Base-by-base conservation (phyloP, 2,888 invertebrate genomes). In the Phlogophora meticulosa region DNA sequence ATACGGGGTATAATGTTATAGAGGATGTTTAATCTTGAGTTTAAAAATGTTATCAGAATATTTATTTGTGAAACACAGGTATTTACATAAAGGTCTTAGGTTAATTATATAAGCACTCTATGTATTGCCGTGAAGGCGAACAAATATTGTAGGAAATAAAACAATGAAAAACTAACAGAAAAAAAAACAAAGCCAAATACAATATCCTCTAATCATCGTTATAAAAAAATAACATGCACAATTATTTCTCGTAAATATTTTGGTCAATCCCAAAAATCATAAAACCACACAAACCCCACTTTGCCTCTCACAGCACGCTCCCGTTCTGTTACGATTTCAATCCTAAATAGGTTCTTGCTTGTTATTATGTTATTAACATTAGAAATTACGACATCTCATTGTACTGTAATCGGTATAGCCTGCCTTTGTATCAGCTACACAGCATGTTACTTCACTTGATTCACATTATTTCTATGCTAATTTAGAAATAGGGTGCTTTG, bases 291-390 rank as follows among this genome's bases (percentile, higher is more conserved):
- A 68, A 87, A 85, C 20, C 1, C 65, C 28, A 48, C 28, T 82
- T 66, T 62, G 24, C 55, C 52, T 28, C 2, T 0, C 15, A 20
- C 46, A 32, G 42, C 49, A 22, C 79, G 86, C 85, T 86, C 88
- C 82, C 82, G 81, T 85, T 86, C 84, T 83, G 82, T 85, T 84
- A 84, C 81, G 83, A 80, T 85, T 87, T 81, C 82, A 82, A 80
- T 84, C 89, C 88, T 74, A 88, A 90, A 88, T 84, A 82, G 88
- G 87, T 78, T 67, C 78, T 61, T 48, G 81, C 88, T 90, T 80
- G 91, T 92, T 93, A 92, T 92, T 90, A 93, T 92, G 91, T 93
- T 92, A 93, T 92, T 92, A 93, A 90, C 89, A 90, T 93, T 88
- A 90, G 88, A 86, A 91, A 90, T 93, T 93, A 91, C 93, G 91